Base-by-base conservation (phyloP, 2,888 invertebrate genomes). In the Hirudinaria manillensis region DNA sequence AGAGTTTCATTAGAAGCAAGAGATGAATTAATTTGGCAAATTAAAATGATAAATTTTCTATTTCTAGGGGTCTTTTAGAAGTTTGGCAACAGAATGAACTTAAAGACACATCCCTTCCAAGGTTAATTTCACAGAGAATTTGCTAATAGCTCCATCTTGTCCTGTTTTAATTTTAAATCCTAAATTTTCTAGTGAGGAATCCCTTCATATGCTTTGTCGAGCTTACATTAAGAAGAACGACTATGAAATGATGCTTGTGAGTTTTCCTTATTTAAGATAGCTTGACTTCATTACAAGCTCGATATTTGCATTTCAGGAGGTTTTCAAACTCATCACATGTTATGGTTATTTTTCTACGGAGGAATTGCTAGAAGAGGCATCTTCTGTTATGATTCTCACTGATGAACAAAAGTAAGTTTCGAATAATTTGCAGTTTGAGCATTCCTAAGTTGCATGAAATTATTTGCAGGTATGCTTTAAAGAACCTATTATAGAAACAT, bases 351-450 rank as follows among this genome's bases (percentile, higher is more conserved):
- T 61, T 29, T 61, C 24, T 29, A 19, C 29, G 13, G 61, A 61
- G 61, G 61, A 61, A n/a, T 29, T 61, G 29, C 10, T 61, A 10
- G 61, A 61, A 61, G 29, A 61, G 19, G 61, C 61, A 61, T 61
- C n/a, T 27, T 27, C 24, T 2, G 21, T 10, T 13, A 61, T 61
- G 61, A 61, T 10, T 61, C 29, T 61, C 24, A 29, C 24, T 13
- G 19, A 4, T 1, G 24, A 24, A 19, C 61, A 61, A 16, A 61
- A 61, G 61, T 61, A n/a, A 27, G 61, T 16, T 61, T n/a, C n/a
- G 13, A 10, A 29, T 16, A 2, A 27, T 61, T 45, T 45, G 3
- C 4, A 16, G 45, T 16, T 16, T 45, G 4, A 45, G 45, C 6
- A 45, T 16, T n/a, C n/a, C 45, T 16, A 45, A 16, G 10, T 10